Conservation (phyloP, 1,140 invertebrate species). For the Drosophila parabipectinata region DNA sequence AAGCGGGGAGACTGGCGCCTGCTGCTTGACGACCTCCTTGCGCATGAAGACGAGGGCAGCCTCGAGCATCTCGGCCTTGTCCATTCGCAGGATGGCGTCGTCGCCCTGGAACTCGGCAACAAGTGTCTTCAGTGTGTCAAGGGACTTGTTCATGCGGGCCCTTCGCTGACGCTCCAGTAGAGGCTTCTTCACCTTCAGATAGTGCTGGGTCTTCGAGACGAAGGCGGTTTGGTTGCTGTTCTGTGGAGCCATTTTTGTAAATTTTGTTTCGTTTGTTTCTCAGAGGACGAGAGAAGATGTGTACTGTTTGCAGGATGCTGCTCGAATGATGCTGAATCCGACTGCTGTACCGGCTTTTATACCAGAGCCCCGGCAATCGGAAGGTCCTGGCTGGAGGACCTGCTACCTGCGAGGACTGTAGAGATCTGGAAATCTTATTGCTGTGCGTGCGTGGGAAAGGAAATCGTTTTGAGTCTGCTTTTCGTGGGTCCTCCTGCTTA, state of each 20-base stretch:
- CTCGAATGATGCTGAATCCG: conserved; percentile 65
- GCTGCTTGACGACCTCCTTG: conserved; percentile 79
- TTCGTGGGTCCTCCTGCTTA: conserved; percentile 10
- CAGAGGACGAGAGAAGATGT: conserved; percentile 46
- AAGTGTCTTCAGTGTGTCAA: conserved; percentile 96
- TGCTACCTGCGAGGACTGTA: conserved; percentile 61
- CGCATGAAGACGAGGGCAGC: conserved; percentile 93
- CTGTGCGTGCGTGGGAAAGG: conserved; percentile 72
- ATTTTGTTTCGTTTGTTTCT: conserved; percentile 12
- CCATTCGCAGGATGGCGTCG: conserved; percentile 95
- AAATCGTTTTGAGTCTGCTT: conserved; percentile 40
- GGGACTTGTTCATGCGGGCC: conserved; percentile 96
- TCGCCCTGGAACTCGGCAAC: conserved; percentile 96
- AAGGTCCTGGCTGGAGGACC: conserved; percentile 61
- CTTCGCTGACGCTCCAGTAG: conserved; percentile 96
- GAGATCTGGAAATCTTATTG: conserved; percentile 67
- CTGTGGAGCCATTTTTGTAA: conserved; percentile 68
- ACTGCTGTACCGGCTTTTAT: conserved; percentile 64
- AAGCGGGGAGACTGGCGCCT: conserved; percentile 84
- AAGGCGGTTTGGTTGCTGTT: conserved; percentile 50
- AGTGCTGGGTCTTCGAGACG: conserved; percentile 93
- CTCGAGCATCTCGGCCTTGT: conserved; percentile 98
- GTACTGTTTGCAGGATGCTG: conserved; percentile 75
- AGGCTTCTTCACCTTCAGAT: conserved; percentile 97
- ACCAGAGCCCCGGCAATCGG: conserved; percentile 23